Evolutionary conservation across 2,888 invertebrate species (phyloP), one percentile per base, ranked within the genome.

Genomic region (Hipparchia sbordonii): DNA sequence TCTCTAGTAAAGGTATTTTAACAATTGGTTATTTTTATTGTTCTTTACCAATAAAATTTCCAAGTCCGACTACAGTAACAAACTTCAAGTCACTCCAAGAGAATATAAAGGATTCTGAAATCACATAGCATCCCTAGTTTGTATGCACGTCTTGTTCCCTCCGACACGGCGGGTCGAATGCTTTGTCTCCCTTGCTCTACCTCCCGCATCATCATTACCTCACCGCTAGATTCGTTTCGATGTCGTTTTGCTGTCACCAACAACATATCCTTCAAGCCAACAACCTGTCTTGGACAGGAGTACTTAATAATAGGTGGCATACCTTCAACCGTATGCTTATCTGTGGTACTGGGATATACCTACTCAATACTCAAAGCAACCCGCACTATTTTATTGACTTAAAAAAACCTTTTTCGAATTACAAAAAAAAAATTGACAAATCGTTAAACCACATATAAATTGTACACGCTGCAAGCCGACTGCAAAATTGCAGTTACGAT

Each of bases 131-230:
- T 69, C 61, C 69, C 61, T 52, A 69, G 88, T 89, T 91, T 87
- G 82, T 91, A 86, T 85, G 80, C 83, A 82, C 83, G 82, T 91
- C 91, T 84, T 87, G 81, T 85, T 91, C 84, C 74, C 85, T 84
- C 89, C 78, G 79, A 79, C 77, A 77, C 48, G 8, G 6, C 6
- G 48, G 8, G 78, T 80, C 83, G 73, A 82, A 79, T 78, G 77
- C 78, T 71, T 72, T 77, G 77, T 77, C 78, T 78, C 78, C 70
- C 76, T 75, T 76, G 74, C 75, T 62, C 77, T 76, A 74, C 79
- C 82, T 84, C 81, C 84, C 80, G 81, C 83, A 82, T 85, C 83
- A 84, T 84, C 84, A 86, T 85, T 85, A 85, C 80, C 85, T 88
- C 86, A 85, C 85, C 85, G 84, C 85, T 85, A 84, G 84, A 86